Evolutionary conservation across 1,140 invertebrate species (phyloP).

Genomic region (Neuroterus valhalla): DNA sequence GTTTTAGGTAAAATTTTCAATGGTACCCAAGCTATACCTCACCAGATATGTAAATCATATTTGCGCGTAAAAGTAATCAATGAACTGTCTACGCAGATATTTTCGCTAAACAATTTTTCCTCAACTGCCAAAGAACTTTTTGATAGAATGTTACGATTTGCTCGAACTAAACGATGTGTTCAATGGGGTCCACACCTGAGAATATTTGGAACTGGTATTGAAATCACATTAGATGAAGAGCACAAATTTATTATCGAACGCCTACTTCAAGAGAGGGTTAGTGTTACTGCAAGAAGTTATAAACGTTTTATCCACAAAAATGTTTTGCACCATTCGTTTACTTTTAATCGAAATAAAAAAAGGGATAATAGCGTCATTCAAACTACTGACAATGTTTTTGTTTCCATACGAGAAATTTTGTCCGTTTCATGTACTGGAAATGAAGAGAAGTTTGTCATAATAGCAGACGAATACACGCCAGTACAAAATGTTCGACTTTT

Average conservation of each 20-base stretch:
- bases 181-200: background rate
- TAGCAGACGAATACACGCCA: no score
- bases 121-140: background rate
- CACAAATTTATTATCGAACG: no score
- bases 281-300: no score
- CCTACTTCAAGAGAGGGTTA: no score
- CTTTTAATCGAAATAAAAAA: background rate
- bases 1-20: background rate
- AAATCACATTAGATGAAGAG: background rate
- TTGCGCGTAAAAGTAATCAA: background rate
- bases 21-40: background rate
- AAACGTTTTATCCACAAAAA: background rate
- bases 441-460: no score
- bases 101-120: background rate
- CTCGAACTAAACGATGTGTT: background rate
- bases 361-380: background rate
- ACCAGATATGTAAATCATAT: conserved; percentile 4
- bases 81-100: background rate
- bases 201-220: background rate
- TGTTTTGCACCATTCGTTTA: background rate
- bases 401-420: no score
- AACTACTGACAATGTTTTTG: background rate
- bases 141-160: background rate
- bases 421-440: no score
- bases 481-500: no score